These are phyloP conservation scores for Phasia obesa DNA, from an alignment of 2,888 invertebrate species.

Conservation along the genomic window DNA sequence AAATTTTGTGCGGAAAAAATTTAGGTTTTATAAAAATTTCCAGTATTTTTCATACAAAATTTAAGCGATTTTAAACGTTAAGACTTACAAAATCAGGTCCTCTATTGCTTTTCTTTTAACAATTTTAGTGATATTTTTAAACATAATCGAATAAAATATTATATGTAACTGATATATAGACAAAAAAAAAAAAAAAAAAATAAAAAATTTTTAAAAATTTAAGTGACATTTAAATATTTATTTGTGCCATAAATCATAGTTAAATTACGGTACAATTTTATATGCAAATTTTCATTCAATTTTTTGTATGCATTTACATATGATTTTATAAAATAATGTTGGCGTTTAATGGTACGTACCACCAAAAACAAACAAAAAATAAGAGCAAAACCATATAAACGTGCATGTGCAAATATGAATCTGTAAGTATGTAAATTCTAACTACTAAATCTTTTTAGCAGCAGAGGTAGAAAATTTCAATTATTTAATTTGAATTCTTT, in stretches of 20 bases:
- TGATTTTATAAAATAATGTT: neutral
- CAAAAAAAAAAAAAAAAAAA: no score
- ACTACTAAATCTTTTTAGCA: neutral
- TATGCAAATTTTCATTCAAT: constrained; percentile 20
- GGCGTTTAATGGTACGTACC: constrained; percentile 17
- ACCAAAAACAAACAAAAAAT: neutral
- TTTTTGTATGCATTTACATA: neutral
- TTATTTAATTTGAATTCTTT: constrained; percentile 44
- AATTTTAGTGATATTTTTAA: neutral
- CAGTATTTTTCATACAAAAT: no score
- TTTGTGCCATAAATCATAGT: constrained; percentile 27
- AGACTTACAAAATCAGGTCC: no score
- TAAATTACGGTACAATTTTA: constrained; percentile 13
- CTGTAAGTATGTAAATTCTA: neutral
- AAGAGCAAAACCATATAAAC: constrained; percentile 18
- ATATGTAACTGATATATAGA: no score
- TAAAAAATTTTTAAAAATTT: neutral
- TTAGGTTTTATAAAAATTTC: no score
- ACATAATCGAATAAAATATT: neutral
- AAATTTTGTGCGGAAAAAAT: no score
- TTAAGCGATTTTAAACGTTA: no score
- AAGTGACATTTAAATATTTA: constrained; percentile 1
- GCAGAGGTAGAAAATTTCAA: constrained; percentile 68
- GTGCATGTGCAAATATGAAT: constrained; percentile 16
- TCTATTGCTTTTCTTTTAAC: no score